phyloP scores from a whole-genome alignment of 1,140 invertebrate species.

The Drosophila grimshawi region DNA sequence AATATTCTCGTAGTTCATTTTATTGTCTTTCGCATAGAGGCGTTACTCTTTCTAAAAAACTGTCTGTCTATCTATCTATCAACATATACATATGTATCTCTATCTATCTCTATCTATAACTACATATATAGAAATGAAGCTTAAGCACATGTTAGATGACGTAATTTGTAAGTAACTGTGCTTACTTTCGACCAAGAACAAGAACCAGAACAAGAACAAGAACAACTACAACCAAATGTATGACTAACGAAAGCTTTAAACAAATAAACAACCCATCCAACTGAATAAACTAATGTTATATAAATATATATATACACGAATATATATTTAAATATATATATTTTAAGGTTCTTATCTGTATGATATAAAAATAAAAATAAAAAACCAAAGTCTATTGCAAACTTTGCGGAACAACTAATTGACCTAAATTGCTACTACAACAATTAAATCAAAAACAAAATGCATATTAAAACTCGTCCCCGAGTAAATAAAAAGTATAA shows the following conservation, averaged over 20 bases:
- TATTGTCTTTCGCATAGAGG: conserved; percentile 1
- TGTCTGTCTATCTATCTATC: background rate
- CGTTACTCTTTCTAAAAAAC: background rate
- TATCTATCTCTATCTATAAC: conserved; percentile 6
- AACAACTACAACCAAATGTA: conserved; percentile 44
- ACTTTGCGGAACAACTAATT: conserved; percentile 64
- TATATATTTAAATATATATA: conserved; percentile 42
- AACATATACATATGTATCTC: background rate
- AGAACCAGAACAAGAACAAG: conserved; percentile 35
- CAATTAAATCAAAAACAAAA: conserved; percentile 13
- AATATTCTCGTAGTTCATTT: conserved; percentile 1
- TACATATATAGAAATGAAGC: conserved; percentile 1
- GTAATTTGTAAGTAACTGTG: conserved; percentile 11
- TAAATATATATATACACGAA: conserved; percentile 25
- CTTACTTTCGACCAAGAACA: conserved; percentile 47
- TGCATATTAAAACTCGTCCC: conserved; percentile 10
- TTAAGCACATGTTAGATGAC: background rate
- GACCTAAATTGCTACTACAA: conserved; percentile 43
- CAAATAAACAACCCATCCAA: conserved; percentile 63
- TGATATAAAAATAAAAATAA: conserved; percentile 33
- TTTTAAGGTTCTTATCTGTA: conserved; percentile 56
- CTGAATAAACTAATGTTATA: conserved; percentile 46
- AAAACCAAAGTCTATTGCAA: conserved; percentile 50
- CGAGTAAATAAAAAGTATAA: background rate
- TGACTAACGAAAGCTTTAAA: conserved; percentile 78